Conservation (phyloP, 2,797 vertebrate genomes). For the Chrysolophus pictus region DNA sequence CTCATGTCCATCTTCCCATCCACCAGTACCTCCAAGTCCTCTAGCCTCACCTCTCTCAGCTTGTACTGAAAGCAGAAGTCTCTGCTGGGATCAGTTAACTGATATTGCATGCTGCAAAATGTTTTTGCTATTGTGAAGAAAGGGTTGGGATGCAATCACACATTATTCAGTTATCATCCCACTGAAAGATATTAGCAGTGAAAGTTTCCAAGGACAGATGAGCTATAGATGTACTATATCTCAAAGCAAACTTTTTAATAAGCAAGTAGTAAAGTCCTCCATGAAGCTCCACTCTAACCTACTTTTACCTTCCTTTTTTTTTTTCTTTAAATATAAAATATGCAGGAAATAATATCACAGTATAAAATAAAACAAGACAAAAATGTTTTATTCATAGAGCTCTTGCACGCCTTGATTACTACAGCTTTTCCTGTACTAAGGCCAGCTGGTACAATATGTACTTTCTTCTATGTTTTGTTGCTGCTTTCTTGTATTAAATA, state of each 20-base stretch:
- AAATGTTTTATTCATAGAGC: conserved; percentile 61
- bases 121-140: not conserved
- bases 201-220: not conserved
- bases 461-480: conserved; percentile 46
- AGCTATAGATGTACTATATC: not conserved
- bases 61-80: no score
- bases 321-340: not conserved
- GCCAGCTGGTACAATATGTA: conserved; percentile 31
- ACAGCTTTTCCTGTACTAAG: conserved; percentile 9
- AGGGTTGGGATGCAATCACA: not conserved
- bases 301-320: conserved; percentile 3
- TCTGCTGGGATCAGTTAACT: not conserved
- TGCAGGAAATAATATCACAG: not conserved
- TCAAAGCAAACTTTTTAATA: not conserved
- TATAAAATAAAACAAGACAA: conserved; percentile 22
- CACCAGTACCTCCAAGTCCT: no score
- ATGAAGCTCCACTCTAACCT: not conserved
- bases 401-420: conserved; percentile 6
- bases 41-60: no score
- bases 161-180: not conserved
- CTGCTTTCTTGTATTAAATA: conserved; percentile 62
- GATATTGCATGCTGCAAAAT: not conserved
- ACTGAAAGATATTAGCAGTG: not conserved
- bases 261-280: not conserved
- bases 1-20: no score